Evolutionary conservation across 1,140 invertebrate species (phyloP).

Genomic region (Hyles vespertilio): DNA sequence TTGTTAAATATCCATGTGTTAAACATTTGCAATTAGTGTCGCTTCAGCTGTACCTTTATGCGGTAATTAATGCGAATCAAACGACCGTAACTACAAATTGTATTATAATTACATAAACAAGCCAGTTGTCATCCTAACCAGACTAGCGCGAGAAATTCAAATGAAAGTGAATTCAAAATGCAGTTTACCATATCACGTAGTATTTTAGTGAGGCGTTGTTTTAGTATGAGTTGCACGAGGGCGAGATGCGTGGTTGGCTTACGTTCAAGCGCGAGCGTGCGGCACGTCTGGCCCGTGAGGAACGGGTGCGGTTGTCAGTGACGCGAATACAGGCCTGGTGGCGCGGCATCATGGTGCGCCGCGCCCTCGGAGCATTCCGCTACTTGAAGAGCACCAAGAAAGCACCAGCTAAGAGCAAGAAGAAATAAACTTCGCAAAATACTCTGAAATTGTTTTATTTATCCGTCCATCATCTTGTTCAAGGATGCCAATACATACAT

Average conservation of each 20-base stretch:
- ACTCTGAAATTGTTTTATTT: not conserved
- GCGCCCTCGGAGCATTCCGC: slow-evolving; percentile 78
- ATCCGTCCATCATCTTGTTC: too few relatives aligned
- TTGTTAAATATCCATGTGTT: too few relatives aligned
- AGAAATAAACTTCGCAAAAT: not conserved
- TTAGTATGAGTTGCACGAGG: slow-evolving; percentile 56
- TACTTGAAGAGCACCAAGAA: slow-evolving; percentile 71
- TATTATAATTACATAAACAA: too few relatives aligned
- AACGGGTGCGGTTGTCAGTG: slow-evolving; percentile 45
- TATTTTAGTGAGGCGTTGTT: slow-evolving; percentile 8
- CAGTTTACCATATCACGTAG: too few relatives aligned
- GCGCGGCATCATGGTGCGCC: slow-evolving; percentile 82
- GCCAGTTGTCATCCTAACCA: too few relatives aligned
- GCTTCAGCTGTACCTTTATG: too few relatives aligned
- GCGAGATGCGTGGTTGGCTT: slow-evolving; percentile 66
- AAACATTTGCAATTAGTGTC: too few relatives aligned
- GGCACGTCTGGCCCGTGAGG: slow-evolving; percentile 47
- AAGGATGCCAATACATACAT: too few relatives aligned
- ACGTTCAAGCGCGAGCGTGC: slow-evolving; percentile 62
- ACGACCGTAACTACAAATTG: too few relatives aligned
- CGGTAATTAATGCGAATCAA: too few relatives aligned
- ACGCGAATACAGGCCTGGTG: slow-evolving; percentile 81
- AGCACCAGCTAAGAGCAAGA: slow-evolving; percentile 31
- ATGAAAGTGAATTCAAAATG: too few relatives aligned
- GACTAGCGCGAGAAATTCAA: too few relatives aligned